phyloP scores from a whole-genome alignment of 2,113 vertebrate species.

The Scolopax mira region DNA sequence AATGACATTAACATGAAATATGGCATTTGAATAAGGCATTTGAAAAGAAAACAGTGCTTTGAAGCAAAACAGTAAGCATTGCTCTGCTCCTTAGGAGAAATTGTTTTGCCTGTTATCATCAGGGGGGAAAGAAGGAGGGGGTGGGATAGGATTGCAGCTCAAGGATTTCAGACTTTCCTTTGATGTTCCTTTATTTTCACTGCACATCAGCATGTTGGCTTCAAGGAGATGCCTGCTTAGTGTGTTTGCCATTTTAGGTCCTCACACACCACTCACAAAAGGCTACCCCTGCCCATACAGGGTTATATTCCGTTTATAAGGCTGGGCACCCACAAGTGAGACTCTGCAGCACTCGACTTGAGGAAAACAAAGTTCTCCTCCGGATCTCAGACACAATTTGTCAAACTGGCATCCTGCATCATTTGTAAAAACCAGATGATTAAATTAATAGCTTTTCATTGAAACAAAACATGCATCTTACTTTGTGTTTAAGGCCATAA shows the following conservation, averaged over 20 bases:
- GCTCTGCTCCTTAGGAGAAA: neutral
- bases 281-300: neutral
- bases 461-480: constrained; percentile 66
- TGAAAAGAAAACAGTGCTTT: neutral
- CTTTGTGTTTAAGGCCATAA: constrained; percentile 98
- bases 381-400: neutral
- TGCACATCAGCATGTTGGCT: neutral
- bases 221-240: neutral
- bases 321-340: neutral
- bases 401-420: neutral
- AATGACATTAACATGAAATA: neutral
- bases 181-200: neutral
- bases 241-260: neutral
- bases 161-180: neutral
- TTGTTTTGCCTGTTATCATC: neutral
- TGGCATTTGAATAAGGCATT: neutral
- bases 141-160: neutral
- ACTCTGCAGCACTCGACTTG: neutral
- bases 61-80: neutral
- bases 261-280: neutral
- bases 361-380: neutral
- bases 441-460: neutral
- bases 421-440: neutral
- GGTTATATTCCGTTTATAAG: neutral
- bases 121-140: too few species aligned